Conservation (phyloP, 2,797 vertebrate species). For the Cyprinodon diabolis region DNA sequence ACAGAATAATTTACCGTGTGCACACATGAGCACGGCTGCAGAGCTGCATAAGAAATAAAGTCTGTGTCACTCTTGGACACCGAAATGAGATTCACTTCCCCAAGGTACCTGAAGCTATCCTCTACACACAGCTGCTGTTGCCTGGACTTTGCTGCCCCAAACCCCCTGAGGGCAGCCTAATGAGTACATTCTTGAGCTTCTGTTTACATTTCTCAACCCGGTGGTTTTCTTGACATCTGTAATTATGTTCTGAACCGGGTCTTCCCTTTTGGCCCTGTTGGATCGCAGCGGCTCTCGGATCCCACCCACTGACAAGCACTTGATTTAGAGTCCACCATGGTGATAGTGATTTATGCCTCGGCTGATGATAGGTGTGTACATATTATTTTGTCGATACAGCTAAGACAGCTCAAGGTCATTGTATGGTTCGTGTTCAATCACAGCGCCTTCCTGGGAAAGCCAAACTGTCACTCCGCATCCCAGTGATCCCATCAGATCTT, state of each 20-base stretch:
- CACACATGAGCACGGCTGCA: slow-evolving; percentile 12
- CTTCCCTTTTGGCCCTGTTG: slow-evolving; percentile 64
- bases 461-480: slow-evolving; percentile 51
- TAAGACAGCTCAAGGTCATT: slow-evolving; percentile 72
- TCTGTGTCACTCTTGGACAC: slow-evolving; percentile 23
- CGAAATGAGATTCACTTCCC: slow-evolving; percentile 27
- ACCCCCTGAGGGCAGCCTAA: slow-evolving; percentile 52
- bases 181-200: slow-evolving; percentile 61
- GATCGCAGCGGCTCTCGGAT: slow-evolving; percentile 48
- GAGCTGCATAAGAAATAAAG: slow-evolving; percentile 33
- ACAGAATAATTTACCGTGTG: slow-evolving; percentile 42
- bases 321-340: slow-evolving; percentile 68
- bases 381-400: slow-evolving; percentile 75
- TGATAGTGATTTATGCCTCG: slow-evolving; percentile 72
- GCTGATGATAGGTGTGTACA: slow-evolving; percentile 76
- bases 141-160: slow-evolving; percentile 28
- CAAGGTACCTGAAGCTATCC: slow-evolving; percentile 17
- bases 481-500: slow-evolving; percentile 52
- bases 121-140: slow-evolving; percentile 11
- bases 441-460: slow-evolving; percentile 51
- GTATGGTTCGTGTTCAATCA: slow-evolving; percentile 66
- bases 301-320: slow-evolving; percentile 71
- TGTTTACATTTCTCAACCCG: slow-evolving; percentile 73
- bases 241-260: slow-evolving; percentile 66
- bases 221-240: slow-evolving; percentile 71